Evolutionary conservation across 2,888 invertebrate genomes (phyloP).

Genomic region (Clostera curtula): DNA sequence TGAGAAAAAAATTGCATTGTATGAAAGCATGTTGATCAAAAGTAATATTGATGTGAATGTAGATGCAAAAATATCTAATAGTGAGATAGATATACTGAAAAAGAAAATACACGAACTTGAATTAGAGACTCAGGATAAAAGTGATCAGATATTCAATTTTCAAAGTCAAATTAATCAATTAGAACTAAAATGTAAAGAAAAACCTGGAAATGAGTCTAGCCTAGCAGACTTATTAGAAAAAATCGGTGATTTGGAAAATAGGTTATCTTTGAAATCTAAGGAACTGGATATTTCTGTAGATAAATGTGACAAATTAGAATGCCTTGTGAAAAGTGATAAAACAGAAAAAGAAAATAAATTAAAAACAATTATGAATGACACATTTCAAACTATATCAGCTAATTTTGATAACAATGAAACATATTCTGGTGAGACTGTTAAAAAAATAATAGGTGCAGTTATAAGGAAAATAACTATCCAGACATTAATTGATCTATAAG

Average conservation of each 20-base stretch:
- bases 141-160: constrained; percentile 27
- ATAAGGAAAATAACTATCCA: constrained; percentile 54
- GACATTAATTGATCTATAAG: constrained; percentile 27
- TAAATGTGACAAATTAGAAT: constrained; percentile 11
- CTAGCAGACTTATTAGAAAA: constrained; percentile 22
- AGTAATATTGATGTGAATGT: constrained; percentile 18
- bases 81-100: constrained; percentile 14
- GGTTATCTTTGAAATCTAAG: constrained; percentile 21
- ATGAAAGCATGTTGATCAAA: constrained; percentile 44
- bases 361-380: constrained; percentile 59
- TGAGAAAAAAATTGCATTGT: constrained; percentile 56
- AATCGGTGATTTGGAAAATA: constrained; percentile 27
- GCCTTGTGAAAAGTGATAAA: constrained; percentile 15
- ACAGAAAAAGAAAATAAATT: constrained; percentile 29
- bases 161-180: constrained; percentile 29
- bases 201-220: constrained; percentile 9
- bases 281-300: constrained; percentile 16
- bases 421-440: constrained; percentile 47
- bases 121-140: constrained; percentile 27
- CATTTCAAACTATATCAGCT: constrained; percentile 45
- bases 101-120: constrained; percentile 27
- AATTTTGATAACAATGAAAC: constrained; percentile 40
- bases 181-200: constrained; percentile 15
- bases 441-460: constrained; percentile 41
- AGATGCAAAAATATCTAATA: constrained; percentile 3